These are phyloP conservation scores for Planococcus citri DNA, from an alignment of 1,140 invertebrate genomes.

Conservation along the genomic window DNA sequence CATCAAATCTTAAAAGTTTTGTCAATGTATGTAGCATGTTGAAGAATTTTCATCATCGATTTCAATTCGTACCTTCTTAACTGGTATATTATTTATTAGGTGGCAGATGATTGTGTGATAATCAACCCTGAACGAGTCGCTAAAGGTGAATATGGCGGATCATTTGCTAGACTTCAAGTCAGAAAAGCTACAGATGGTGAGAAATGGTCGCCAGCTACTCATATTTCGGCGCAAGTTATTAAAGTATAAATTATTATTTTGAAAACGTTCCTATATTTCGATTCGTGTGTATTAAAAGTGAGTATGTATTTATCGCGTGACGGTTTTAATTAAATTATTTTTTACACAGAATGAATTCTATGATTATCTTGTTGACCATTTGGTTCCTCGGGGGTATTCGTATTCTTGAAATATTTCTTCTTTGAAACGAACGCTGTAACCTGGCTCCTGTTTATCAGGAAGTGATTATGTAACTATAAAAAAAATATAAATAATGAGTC, in stretches of 20 bases:
- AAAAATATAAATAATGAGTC: neutral
- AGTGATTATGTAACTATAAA: neutral
- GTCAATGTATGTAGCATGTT: constrained; percentile 61
- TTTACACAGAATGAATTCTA: no score
- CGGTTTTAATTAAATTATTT: neutral
- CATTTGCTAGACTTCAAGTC: constrained; percentile 41
- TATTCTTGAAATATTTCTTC: constrained; percentile 49
- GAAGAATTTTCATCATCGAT: neutral
- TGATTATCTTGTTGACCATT: constrained; percentile 42
- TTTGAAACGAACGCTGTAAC: constrained; percentile 68
- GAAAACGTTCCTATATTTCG: constrained; percentile 22
- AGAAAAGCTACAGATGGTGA: constrained; percentile 27
- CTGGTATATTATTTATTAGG: constrained; percentile 34
- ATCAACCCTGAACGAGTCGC: constrained; percentile 71
- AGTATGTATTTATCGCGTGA: neutral
- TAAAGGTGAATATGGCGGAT: constrained; percentile 47
- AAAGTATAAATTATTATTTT: constrained; percentile 25
- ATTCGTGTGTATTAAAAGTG: neutral
- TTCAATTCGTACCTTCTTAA: neutral
- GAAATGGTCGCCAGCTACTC: constrained; percentile 31
- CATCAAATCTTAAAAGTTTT: constrained; percentile 72
- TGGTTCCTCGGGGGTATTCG: constrained; percentile 57
- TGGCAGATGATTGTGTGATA: constrained; percentile 58
- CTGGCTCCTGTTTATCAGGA: constrained; percentile 44
- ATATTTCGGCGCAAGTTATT: constrained; percentile 26